Conservation (phyloP, 2,797 vertebrate genomes). For the Peromyscus attwateri region DNA sequence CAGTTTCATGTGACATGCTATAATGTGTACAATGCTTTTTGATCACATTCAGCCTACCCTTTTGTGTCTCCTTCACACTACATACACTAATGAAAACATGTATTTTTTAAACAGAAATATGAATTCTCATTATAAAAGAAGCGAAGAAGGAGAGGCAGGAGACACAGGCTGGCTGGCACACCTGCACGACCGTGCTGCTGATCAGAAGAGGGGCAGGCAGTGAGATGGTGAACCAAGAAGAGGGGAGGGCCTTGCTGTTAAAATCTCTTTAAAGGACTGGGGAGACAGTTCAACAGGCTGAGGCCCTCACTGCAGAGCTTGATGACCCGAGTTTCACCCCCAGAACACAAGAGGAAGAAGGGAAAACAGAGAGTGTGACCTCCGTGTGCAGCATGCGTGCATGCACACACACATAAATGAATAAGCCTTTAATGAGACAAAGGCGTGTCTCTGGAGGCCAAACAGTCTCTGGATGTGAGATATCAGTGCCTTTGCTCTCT, state of each 20-base stretch:
- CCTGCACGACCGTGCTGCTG: rapidly evolving
- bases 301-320: not conserved
- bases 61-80: not conserved
- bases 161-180: rapidly evolving
- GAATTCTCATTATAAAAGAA: not conserved
- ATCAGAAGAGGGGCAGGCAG: not conserved
- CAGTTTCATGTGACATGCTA: not conserved
- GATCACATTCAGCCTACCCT: not conserved
- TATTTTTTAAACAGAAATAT: not conserved
- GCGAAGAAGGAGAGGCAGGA: not conserved
- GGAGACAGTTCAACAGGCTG: not conserved
- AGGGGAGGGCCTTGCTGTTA: not conserved
- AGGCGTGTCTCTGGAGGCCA: not conserved
- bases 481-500: not conserved
- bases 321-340: not conserved
- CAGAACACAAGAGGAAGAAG: not conserved
- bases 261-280: not conserved
- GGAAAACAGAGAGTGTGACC: not conserved
- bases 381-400: not conserved
- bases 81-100: not conserved
- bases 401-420: not conserved
- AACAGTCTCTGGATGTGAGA: not conserved
- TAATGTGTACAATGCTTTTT: not conserved
- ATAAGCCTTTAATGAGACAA: not conserved
- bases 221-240: not conserved